Conservation (phyloP, 2,797 vertebrate species). For the Enteromius anoplus region DNA sequence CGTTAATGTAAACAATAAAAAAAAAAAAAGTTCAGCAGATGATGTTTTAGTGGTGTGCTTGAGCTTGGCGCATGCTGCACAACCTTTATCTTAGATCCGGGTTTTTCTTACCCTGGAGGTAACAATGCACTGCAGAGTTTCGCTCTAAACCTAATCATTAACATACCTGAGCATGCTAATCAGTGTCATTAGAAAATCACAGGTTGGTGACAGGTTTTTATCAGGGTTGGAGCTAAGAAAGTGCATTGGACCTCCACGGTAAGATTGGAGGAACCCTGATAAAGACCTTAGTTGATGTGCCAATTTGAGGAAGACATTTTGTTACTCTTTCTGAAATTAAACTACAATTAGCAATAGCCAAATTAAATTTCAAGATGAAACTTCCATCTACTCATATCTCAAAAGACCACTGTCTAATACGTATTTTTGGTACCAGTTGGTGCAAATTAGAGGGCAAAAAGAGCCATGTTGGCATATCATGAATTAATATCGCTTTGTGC, state of each 20-base stretch:
- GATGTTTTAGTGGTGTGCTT: neutral
- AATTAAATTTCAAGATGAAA: neutral
- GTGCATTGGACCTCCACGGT: no score
- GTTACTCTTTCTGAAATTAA: neutral
- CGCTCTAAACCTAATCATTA: no score
- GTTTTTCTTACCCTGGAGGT: no score
- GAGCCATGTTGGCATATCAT: neutral
- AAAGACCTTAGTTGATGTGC: neutral
- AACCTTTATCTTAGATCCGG: no score
- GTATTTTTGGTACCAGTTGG: neutral
- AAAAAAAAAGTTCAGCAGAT: neutral
- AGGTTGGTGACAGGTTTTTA: no score
- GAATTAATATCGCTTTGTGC: neutral
- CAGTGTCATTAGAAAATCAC: no score
- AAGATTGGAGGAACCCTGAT: no score
- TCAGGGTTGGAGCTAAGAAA: no score
- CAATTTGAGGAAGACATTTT: neutral
- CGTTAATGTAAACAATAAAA: conserved; percentile 5
- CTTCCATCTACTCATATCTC: neutral
- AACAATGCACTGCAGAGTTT: no score
- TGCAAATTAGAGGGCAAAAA: neutral
- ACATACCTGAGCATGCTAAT: no score
- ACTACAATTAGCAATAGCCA: neutral
- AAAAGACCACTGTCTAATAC: neutral
- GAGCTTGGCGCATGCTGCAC: neutral